Evolutionary conservation across 2,888 invertebrate genomes (phyloP).

Genomic region (Tenthredo notha): DNA sequence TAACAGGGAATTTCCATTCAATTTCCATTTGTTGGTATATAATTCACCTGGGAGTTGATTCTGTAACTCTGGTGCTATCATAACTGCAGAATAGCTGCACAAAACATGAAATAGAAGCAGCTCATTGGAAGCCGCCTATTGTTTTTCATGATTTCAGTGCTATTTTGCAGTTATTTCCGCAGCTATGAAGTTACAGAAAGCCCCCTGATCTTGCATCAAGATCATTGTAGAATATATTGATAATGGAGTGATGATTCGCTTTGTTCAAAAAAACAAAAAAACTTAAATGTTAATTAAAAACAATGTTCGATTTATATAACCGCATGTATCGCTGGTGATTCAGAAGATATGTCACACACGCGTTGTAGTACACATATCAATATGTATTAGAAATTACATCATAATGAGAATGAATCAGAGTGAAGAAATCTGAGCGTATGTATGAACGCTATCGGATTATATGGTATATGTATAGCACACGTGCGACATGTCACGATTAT

Average conservation of each 20-base stretch:
- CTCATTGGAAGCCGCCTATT: no score
- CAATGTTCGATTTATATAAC: background rate
- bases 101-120: no score
- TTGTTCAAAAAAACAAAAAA: background rate
- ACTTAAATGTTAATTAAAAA: background rate
- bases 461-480: constrained; percentile 10
- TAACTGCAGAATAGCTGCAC: no score
- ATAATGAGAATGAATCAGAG: background rate
- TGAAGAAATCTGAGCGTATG: background rate
- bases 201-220: background rate
- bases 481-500: constrained; percentile 17
- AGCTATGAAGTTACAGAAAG: no score
- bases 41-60: no score
- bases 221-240: background rate
- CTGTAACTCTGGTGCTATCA: no score
- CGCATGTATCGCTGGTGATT: background rate
- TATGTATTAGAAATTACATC: background rate
- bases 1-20: constrained; percentile 44
- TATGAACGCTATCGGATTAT: background rate
- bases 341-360: background rate
- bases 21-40: background rate
- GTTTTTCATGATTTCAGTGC: no score
- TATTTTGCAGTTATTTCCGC: no score
- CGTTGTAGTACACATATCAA: background rate
- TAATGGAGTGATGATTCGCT: background rate